These are phyloP conservation scores for Psettodes erumei DNA, from an alignment of 2,113 vertebrate genomes.

Conservation along the genomic window DNA sequence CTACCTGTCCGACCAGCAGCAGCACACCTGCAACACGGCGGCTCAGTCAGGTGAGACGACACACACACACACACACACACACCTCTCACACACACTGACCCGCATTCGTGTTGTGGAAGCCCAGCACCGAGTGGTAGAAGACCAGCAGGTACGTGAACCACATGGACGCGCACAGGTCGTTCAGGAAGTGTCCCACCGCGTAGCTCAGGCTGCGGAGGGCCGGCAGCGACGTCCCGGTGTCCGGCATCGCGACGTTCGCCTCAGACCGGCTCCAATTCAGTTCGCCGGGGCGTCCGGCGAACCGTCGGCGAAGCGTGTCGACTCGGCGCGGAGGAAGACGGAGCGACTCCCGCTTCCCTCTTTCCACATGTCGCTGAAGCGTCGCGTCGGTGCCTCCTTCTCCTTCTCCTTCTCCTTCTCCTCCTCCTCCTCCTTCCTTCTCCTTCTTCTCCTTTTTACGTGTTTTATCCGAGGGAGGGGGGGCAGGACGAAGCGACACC, in stretches of 20 bases:
- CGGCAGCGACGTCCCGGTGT: slow-evolving; percentile 60
- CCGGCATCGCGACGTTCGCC: slow-evolving; percentile 59
- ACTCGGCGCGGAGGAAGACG: too few species aligned
- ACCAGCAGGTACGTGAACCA: slow-evolving; percentile 96
- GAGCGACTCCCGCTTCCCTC: background rate
- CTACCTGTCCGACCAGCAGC: slow-evolving; percentile 88
- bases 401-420: too few species aligned
- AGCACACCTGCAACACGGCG: slow-evolving; percentile 78
- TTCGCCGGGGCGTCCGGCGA: too few species aligned
- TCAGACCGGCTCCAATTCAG: too few species aligned
- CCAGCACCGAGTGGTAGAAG: slow-evolving; percentile 90
- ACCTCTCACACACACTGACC: slow-evolving; percentile 34
- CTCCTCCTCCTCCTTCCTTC: too few species aligned
- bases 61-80: background rate
- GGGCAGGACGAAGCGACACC: too few species aligned
- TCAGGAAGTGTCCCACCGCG: slow-evolving; percentile 91
- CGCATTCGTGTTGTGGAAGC: slow-evolving; percentile 86
- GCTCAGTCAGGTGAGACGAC: too few species aligned
- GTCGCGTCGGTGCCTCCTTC: too few species aligned
- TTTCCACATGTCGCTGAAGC: background rate
- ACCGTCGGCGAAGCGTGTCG: too few species aligned
- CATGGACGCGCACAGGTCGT: slow-evolving; percentile 93
- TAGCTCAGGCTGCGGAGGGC: slow-evolving; percentile 82
- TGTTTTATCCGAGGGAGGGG: too few species aligned
- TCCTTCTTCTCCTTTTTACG: too few species aligned